Base-by-base conservation (phyloP, 1,140 invertebrate genomes). In the Drosophila kepulauana region DNA sequence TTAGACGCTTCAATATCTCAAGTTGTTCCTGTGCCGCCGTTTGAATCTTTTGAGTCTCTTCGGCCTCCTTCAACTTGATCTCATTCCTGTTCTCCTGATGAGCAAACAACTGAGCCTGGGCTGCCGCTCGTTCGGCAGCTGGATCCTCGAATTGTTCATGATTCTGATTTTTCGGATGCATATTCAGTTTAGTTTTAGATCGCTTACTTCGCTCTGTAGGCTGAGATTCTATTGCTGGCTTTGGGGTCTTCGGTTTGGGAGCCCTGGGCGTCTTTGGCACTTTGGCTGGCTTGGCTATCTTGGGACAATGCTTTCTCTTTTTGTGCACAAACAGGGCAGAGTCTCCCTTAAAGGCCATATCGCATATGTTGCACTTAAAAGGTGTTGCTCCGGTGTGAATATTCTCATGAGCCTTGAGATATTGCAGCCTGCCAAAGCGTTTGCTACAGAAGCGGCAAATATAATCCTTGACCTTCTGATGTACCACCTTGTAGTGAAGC, bases 311-410 rank as follows among this genome's bases (percentile, higher is more conserved):
- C 63, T 92, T 91, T 0, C 80, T 75, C 57, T 88, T 90, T 82
- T 81, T 85, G 33, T 92, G 91, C 15, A 72, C 89, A 38, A 10
- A 10, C 6, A 38, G n/a, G 84, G 82, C 0, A 91, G 59, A 10
- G 88, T 81, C 76, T 91, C 88, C 4, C 85, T 78, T 70, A 92
- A 92, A 16, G 77, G 73, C 33, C 81, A 86, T 85, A 3, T 38
- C 35, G 13, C 81, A 81, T 51, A 30, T 76, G 75, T 20, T 10
- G 35, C 91, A 92, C 25, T 75, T 76, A 58, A 80, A 91, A 0
- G 91, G 91, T 43, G 81, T 91, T 33, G 91, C 91, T 1, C 95
- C 95, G 54, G 91, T 92, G 41, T 92, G 91, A 10, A 79, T 92
- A 62, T 82, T 89, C 56, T 91, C 89, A 61, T 92, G 91, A 57